Conservation (phyloP, 2,113 vertebrate species). For the Microtus montanus region DNA sequence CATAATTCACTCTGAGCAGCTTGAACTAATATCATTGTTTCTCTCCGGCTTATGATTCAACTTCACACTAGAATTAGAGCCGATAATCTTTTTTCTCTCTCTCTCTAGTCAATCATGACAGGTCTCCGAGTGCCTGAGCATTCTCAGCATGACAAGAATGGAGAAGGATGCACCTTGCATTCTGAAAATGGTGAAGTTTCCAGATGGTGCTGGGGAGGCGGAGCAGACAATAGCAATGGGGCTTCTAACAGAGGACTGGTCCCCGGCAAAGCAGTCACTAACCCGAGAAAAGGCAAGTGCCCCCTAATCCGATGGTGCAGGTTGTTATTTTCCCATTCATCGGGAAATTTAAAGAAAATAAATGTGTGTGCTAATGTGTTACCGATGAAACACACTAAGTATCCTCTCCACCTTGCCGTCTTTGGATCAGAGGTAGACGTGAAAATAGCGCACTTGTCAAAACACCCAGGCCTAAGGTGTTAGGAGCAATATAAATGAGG, state of each 20-base stretch:
- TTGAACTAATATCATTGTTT: conserved; percentile 75
- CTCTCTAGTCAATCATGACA: conserved; percentile 40
- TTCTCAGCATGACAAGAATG: conserved; percentile 58
- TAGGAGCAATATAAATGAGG: conserved; percentile 51
- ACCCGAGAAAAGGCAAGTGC: conserved; percentile 30
- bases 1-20: conserved; percentile 71
- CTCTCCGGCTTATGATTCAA: conserved; percentile 62
- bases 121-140: not conserved
- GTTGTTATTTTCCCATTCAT: conserved; percentile 46
- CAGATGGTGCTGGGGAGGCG: conserved; percentile 54
- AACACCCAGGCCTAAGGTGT: conserved; percentile 34
- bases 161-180: conserved; percentile 50
- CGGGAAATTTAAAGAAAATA: conserved; percentile 61
- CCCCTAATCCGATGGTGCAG: conserved; percentile 23
- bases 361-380: conserved; percentile 51
- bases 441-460: conserved; percentile 74
- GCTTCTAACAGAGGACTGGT: conserved; percentile 7
- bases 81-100: conserved; percentile 55
- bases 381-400: conserved; percentile 51
- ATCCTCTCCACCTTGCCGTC: conserved; percentile 43
- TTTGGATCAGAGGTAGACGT: conserved; percentile 63
- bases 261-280: not conserved
- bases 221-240: not conserved
- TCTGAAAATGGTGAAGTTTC: conserved; percentile 50
- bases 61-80: conserved; percentile 66